phyloP scores from a whole-genome alignment of 2,888 invertebrate species.

The Strigamia transsilvanica region DNA sequence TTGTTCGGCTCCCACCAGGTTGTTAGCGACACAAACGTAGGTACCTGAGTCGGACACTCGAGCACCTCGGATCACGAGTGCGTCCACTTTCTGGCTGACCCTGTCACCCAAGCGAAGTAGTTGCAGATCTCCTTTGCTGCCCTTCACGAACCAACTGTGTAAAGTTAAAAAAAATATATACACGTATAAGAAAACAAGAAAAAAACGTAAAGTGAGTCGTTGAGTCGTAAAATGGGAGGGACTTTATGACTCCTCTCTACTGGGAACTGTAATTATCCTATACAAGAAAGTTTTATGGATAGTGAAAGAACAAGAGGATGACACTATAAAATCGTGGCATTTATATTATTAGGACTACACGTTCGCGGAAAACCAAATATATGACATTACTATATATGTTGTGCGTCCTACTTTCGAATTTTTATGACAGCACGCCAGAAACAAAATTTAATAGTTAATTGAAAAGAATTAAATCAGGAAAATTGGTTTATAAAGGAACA shows the following conservation, averaged over 20 bases:
- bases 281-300: conserved; percentile 49
- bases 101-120: conserved; percentile 87
- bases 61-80: conserved; percentile 89
- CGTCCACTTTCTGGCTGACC: conserved; percentile 91
- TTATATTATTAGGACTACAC: conserved; percentile 33
- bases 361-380: conserved; percentile 4
- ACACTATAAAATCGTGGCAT: conserved; percentile 43
- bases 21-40: conserved; percentile 92
- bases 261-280: conserved; percentile 49
- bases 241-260: conserved; percentile 40
- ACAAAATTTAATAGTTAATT: not conserved
- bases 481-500: not conserved
- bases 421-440: no score
- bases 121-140: conserved; percentile 56
- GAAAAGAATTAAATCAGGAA: not conserved
- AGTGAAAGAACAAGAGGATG: conserved; percentile 34
- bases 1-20: conserved; percentile 89
- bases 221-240: conserved; percentile 40
- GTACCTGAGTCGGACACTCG: conserved; percentile 92
- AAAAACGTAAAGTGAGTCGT: conserved; percentile 38
- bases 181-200: not conserved
- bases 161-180: conserved; percentile 51
- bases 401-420: not conserved
- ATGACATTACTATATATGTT: not conserved
- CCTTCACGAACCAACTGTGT: conserved; percentile 51